Evolutionary conservation across 2,113 vertebrate genomes (phyloP).

Genomic region (Daubentonia madagascariensis): DNA sequence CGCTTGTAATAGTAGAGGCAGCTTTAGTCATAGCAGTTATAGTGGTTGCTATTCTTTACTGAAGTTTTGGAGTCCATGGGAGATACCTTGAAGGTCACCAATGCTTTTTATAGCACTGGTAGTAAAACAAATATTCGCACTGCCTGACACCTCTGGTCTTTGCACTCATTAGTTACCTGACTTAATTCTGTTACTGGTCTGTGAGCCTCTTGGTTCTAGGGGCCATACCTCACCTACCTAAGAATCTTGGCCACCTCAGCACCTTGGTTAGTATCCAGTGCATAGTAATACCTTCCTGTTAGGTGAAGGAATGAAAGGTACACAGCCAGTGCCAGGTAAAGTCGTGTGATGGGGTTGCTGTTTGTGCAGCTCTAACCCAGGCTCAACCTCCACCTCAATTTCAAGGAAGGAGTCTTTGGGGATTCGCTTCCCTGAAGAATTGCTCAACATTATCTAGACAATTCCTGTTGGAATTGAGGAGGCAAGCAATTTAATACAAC

Average conservation of each 20-base stretch:
- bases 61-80: not conserved
- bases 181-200: not conserved
- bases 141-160: not conserved
- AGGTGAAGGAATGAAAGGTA: not conserved
- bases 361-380: not conserved
- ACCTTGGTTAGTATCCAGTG: not conserved
- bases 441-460: not conserved
- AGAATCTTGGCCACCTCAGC: not conserved
- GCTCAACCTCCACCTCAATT: not conserved
- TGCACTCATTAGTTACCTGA: not conserved
- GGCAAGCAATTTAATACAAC: not conserved
- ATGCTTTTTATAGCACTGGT: not conserved
- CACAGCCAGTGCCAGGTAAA: not conserved
- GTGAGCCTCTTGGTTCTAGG: not conserved
- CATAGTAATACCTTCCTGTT: not conserved
- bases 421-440: not conserved
- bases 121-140: not conserved
- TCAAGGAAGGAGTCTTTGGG: not conserved
- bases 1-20: not conserved
- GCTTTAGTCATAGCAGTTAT: not conserved
- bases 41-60: not conserved
- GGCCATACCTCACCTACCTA: not conserved
- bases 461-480: not conserved
- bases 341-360: not conserved
- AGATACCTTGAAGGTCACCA: not conserved